Evolutionary conservation across 2,113 vertebrate genomes (phyloP), one percentile per base, ranked within the genome.

Genomic region (Hassar affinis): DNA sequence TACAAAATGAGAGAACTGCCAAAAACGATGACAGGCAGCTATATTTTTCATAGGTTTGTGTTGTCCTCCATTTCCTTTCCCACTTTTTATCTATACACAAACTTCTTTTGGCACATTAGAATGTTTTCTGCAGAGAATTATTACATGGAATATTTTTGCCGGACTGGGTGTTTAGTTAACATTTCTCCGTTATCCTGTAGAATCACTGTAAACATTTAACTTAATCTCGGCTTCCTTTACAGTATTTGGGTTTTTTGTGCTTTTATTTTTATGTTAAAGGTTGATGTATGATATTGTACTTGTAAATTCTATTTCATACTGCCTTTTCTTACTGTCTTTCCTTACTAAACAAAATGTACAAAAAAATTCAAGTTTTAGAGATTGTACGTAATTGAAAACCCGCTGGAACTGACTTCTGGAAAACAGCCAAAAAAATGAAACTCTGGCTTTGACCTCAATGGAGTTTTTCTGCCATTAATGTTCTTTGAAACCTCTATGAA

Each of bases 1-100:
- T 35, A 52, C 30, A 64, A 86, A 90, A 90, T 90, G 91, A 93
- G 86, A 88, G 91, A 90, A 88, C 94, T 95, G 95, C 97, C 97
- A 96, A 95, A 97, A 64, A 69, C 47, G 17, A 35, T 35, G 33
- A 56, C 52, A 38, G 74, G 74, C 74, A 77, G 74, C 74, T 77
- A 77, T 77, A 77, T 54, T 56, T 77, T 38, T 52, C 49, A 75
- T 52, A 52, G 22, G 2, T 22, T 74, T 77, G 12, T 77, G 30
- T 54, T 54, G 20, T 47, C 6, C 3, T 72, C 4, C 3, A 8
- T 76, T 56, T 25, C 11, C 20, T 49, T 54, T 22, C 47, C 45
- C 74, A 54, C 17, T 35, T 56, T 77, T 76, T 76, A 27, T 77
- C 47, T 77, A 22, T 56, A 51, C 74, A 77, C 52, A 77, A 35